A percentile compares a stretch with the other conserved stretches of the same genome.
Conservation (phyloP, 23 tunicate species). For the Aplidium turbinatum region DNA sequence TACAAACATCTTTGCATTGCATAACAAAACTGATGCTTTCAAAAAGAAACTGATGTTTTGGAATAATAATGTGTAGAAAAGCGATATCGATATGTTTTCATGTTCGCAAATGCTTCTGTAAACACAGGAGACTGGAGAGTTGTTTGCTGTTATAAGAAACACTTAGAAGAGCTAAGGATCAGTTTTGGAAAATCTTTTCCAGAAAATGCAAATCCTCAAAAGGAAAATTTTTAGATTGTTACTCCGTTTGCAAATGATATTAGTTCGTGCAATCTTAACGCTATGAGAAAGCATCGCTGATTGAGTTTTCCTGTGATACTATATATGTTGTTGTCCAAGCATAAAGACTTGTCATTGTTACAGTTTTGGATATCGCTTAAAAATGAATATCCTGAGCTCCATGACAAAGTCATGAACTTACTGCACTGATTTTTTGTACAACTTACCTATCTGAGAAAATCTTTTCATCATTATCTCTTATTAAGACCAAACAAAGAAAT, state of each 20-base stretch:
- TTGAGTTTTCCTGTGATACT: conserved; percentile 58
- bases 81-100: conserved; percentile 70
- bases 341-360: conserved; percentile 60
- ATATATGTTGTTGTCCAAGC: conserved; percentile 51
- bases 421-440: conserved; percentile 56
- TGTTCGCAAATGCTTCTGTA: conserved; percentile 61
- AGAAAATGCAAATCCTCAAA: conserved; percentile 63
- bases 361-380: conserved; percentile 64
- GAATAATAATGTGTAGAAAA: conserved; percentile 56
- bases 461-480: conserved; percentile 60
- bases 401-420: conserved; percentile 53
- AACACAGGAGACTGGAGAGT: conserved; percentile 48
- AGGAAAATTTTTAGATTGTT: conserved; percentile 52
- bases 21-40: conserved; percentile 74
- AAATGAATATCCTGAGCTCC: conserved; percentile 59
- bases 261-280: conserved; percentile 30
- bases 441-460: conserved; percentile 59
- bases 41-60: conserved; percentile 54
- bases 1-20: conserved; percentile 57
- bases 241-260: no score
- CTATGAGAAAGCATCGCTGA: conserved; percentile 60
- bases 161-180: conserved; percentile 24
- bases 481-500: conserved; percentile 55
- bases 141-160: conserved; percentile 57
- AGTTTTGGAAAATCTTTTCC: conserved; percentile 67